phyloP scores from a whole-genome alignment of 2,113 vertebrate genomes.

The Pseudorectes ferrugineus region DNA sequence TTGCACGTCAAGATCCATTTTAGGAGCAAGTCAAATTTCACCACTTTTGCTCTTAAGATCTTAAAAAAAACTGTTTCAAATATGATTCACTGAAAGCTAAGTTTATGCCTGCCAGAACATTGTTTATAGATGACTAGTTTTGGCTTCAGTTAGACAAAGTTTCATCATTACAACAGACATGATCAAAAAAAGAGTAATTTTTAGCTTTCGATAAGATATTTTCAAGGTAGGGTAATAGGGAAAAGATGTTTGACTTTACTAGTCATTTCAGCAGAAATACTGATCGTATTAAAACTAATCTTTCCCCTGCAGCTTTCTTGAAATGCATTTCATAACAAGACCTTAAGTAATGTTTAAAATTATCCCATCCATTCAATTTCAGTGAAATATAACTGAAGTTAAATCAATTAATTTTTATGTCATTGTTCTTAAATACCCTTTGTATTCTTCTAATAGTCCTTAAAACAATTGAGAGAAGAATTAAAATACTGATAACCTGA shows the following conservation, averaged over 20 bases:
- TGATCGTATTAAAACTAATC: neutral
- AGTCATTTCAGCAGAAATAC: neutral
- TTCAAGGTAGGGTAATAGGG: neutral
- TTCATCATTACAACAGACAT: neutral
- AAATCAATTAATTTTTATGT: neutral
- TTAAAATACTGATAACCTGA: neutral
- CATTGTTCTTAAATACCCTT: neutral
- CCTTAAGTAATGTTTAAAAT: neutral
- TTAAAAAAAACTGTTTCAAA: neutral
- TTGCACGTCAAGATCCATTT: neutral
- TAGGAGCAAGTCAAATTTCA: neutral
- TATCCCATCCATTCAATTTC: neutral
- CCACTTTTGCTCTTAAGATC: neutral
- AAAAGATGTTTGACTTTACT: neutral
- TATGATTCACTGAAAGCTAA: neutral
- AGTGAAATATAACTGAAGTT: neutral
- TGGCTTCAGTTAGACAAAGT: neutral
- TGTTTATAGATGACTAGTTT: neutral
- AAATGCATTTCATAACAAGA: neutral
- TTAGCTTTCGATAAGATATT: neutral
- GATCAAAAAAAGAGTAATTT: neutral
- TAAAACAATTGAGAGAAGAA: neutral
- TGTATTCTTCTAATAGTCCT: neutral
- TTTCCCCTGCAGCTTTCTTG: neutral
- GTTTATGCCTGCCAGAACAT: neutral